phyloP scores from a whole-genome alignment of 2,113 vertebrate species.

The Ciconia maguari region DNA sequence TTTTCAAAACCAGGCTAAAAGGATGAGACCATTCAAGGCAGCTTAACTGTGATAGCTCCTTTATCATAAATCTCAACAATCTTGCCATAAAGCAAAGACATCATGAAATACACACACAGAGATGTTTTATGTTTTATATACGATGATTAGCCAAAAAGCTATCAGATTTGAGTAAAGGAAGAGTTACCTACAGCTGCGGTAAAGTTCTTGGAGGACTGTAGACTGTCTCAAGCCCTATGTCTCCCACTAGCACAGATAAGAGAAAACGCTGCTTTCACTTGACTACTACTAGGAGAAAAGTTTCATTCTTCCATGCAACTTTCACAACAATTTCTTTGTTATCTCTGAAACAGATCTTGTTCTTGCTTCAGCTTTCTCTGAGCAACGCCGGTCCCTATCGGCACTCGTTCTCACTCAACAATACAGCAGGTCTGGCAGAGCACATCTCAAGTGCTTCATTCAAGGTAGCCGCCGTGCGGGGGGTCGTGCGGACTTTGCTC shows the following conservation, averaged over 20 bases:
- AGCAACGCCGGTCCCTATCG: background rate
- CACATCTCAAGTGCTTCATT: background rate
- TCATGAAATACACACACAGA: background rate
- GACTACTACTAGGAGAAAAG: background rate
- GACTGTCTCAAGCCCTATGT: background rate
- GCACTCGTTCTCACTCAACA: background rate
- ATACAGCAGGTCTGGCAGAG: background rate
- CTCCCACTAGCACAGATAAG: background rate
- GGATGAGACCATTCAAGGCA: background rate
- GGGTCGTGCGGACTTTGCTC: background rate
- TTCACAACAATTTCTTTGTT: slow-evolving; percentile 2
- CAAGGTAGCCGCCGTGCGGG: background rate
- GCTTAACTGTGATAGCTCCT: background rate
- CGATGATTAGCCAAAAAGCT: background rate
- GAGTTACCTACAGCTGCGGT: background rate
- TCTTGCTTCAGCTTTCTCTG: background rate
- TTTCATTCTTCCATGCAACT: background rate
- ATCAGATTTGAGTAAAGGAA: background rate
- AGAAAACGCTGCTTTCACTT: background rate
- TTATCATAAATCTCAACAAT: background rate
- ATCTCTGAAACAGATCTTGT: slow-evolving; percentile 35
- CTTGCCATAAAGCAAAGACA: background rate
- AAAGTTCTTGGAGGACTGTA: background rate
- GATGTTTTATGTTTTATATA: background rate
- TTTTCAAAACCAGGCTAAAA: background rate